phyloP scores from a whole-genome alignment of 2,888 invertebrate species.

The Cylindroiulus punctatus region DNA sequence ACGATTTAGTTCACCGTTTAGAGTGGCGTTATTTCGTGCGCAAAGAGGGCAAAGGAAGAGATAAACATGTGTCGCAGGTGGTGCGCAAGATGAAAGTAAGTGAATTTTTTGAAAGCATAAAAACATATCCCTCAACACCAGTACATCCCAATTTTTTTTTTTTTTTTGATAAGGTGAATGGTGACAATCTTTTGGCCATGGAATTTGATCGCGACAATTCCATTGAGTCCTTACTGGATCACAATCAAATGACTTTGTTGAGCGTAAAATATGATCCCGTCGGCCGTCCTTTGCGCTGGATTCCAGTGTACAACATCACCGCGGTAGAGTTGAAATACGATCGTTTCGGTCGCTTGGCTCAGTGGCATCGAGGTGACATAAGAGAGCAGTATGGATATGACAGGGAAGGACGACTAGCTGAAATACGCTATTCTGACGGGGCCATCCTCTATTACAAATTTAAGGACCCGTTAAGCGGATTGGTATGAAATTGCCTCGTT shows the following conservation, averaged over 20 bases:
- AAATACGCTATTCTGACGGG: slow-evolving; percentile 90
- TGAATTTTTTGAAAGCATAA: background rate
- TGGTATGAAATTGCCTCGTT: slow-evolving; percentile 54
- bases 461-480: slow-evolving; percentile 72
- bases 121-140: background rate
- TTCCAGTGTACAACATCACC: slow-evolving; percentile 77
- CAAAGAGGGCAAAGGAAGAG: slow-evolving; percentile 73
- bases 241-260: slow-evolving; percentile 65
- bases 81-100: slow-evolving; percentile 58
- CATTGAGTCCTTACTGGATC: slow-evolving; percentile 64
- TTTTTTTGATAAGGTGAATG: slow-evolving; percentile 74
- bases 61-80: slow-evolving; percentile 58
- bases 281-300: slow-evolving; percentile 64
- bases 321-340: slow-evolving; percentile 93
- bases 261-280: slow-evolving; percentile 65
- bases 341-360: slow-evolving; percentile 84
- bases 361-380: slow-evolving; percentile 93
- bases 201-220: slow-evolving; percentile 74
- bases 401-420: slow-evolving; percentile 85
- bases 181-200: slow-evolving; percentile 87
- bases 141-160: background rate
- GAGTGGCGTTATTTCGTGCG: slow-evolving; percentile 95
- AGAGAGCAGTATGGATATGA: slow-evolving; percentile 92
- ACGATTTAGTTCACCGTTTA: slow-evolving; percentile 89
- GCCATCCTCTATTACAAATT: slow-evolving; percentile 91